Percentiles rank a stretch among this genome's conserved stretches.
Evolutionary conservation across 2,797 vertebrate genomes (phyloP).

Genomic region (Anableps anableps): DNA sequence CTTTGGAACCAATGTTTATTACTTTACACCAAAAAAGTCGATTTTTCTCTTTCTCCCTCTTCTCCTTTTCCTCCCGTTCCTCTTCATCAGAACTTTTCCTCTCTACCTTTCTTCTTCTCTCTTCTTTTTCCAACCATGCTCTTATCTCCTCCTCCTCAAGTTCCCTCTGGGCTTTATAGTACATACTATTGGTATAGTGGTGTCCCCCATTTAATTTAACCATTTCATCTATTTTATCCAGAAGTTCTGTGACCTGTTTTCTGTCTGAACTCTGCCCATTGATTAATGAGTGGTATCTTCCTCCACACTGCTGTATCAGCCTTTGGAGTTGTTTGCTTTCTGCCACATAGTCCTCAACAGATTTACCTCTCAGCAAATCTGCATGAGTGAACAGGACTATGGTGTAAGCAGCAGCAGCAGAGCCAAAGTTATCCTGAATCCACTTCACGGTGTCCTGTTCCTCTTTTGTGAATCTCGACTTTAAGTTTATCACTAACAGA

Average conservation of each 20-base stretch:
- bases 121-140: background rate
- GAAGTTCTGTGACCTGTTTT: slow-evolving; percentile 48
- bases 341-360: background rate
- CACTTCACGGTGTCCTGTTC: slow-evolving; percentile 47
- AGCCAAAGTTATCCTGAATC: slow-evolving; percentile 59
- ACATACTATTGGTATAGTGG: slow-evolving; percentile 60
- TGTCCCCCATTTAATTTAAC: slow-evolving; percentile 31
- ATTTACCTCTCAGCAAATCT: slow-evolving; percentile 40
- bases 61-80: background rate
- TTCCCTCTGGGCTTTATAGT: slow-evolving; percentile 16
- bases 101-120: background rate
- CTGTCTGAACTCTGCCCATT: slow-evolving; percentile 17
- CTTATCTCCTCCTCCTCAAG: slow-evolving; percentile 6
- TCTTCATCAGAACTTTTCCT: background rate
- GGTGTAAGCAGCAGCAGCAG: background rate
- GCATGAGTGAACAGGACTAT: slow-evolving; percentile 61
- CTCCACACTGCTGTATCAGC: slow-evolving; percentile 37
- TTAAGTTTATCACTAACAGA: slow-evolving; percentile 63
- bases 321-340: slow-evolving; percentile 24
- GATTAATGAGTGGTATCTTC: slow-evolving; percentile 53
- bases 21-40: background rate
- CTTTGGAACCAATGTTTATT: background rate
- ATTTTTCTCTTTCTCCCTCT: background rate
- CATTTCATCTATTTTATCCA: slow-evolving; percentile 47
- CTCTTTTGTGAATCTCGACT: slow-evolving; percentile 53